Base-by-base conservation (phyloP, 2,797 vertebrate species). In the Molossus alvarezi region DNA sequence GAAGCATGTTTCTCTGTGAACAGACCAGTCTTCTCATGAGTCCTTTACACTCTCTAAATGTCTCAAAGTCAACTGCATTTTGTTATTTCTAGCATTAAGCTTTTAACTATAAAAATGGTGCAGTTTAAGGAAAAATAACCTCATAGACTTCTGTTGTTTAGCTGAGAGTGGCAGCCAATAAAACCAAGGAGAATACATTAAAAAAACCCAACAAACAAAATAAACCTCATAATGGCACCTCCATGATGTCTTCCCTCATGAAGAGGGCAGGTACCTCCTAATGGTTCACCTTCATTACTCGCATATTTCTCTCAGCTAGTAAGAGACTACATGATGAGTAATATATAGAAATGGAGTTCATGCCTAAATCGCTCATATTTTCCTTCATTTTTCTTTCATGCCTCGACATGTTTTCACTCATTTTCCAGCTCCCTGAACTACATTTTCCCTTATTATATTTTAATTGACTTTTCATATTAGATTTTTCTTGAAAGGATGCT, bases 381-480 rank as follows among this genome's bases (percentile, higher is more conserved):
- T 53, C 88, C 84, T 77, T 93, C 76, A 81, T 71, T 55, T 96
- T 95, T 87, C 75, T 89, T 72, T 95, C 84, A 88, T 64, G 13
- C 62, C 64, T 55, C 55, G 27, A 90, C 45, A 93, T 8, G n/a
- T 72, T 81, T 89, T 84, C 51, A 88, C 86, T 93, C 72, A 89
- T 96, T 95, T 96, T 95, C 76, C 80, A 91, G 67, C 18, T 95
- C 76, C 45, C 85, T 94, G 80, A 73, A 77, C 18, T 87, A 71
- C 25, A 77, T 82, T 95, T 96, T 94, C 86, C 57, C 53, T 93
- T 91, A 91, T 92, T 90, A 79, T n/a, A 86, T 90, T 95, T 95
- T 95, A 95, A 94, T 96, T 96, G 76, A 79, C 64, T 83, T 94
- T 90, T 89, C 85, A 89, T 88, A 84, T 67, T 94, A 95, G 60